Evolutionary conservation across 2,797 vertebrate genomes (phyloP), one percentile per base, ranked within the genome.

Genomic region (Pantherophis alleghaniensis): DNA sequence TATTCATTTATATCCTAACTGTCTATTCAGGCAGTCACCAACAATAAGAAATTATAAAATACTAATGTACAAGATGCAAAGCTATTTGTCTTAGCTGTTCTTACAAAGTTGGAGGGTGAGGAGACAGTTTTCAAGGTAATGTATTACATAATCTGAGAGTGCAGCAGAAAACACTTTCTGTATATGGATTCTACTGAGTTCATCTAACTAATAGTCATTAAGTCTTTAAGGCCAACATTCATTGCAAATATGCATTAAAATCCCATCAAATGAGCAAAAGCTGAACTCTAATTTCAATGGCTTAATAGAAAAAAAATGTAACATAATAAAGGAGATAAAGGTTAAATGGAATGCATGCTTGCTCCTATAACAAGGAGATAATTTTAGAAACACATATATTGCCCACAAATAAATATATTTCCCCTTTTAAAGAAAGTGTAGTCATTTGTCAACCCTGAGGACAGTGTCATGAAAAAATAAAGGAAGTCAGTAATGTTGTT

Each of bases 381-480:
- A 95, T 95, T 97, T 97, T 90, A 97, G 96, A 96, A 96, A 95
- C 91, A 93, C 96, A 92, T 94, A 96, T 96, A 93, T 28, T 95
- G 93, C 89, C 95, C 94, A 89, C 92, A 96, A 97, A 97, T 96
- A 97, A 97, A 97, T 95, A 95, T 55, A 94, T 96, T 95, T 88
- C 92, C 63, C 94, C 93, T 95, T 88, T 90, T 94, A 89, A 94
- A 59, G 79, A 96, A 96, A 92, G 88, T 94, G 93, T 56, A 51
- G 69, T 53, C 90, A 96, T 97, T 97, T 95, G 96, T 97, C 97
- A 98, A 95, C 94, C 91, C 95, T 37, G 94, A 95, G 97, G 97
- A 96, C 95, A 96, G 3, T 97, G 96, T 97, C 96, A 97, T 89
- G 37, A 97, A 93, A 95, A 97, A 97, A 97, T 96, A 96, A 96